Conservation (phyloP, 2,797 vertebrate genomes). For the Moxostoma hubbsi region DNA sequence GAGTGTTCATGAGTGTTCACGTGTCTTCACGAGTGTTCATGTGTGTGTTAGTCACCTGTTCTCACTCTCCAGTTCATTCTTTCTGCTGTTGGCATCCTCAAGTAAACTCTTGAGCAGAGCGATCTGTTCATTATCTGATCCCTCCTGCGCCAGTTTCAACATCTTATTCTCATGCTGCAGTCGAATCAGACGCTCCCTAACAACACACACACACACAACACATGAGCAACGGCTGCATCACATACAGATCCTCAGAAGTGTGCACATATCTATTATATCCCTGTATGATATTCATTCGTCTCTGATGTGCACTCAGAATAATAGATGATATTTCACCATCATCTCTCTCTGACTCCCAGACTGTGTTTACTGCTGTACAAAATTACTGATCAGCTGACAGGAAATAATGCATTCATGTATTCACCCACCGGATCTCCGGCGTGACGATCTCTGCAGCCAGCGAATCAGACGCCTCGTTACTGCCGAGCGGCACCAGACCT, state of each 20-base stretch:
- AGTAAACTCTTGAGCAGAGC: conserved; percentile 92
- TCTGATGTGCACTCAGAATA: too few species aligned
- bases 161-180: conserved; percentile 98
- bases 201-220: neutral
- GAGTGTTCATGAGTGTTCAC: neutral
- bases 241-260: too few species aligned
- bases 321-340: too few species aligned
- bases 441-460: conserved; percentile 95
- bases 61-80: conserved; percentile 95
- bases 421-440: conserved; percentile 90
- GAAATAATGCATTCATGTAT: too few species aligned
- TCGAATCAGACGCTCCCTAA: conserved; percentile 93
- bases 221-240: neutral
- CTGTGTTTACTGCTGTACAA: too few species aligned
- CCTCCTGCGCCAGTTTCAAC: conserved; percentile 95
- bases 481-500: conserved; percentile 87
- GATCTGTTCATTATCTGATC: conserved; percentile 96
- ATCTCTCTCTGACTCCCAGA: too few species aligned
- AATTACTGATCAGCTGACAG: too few species aligned
- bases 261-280: too few species aligned
- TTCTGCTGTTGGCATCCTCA: conserved; percentile 92
- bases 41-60: conserved; percentile 81
- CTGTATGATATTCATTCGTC: too few species aligned
- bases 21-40: neutral
- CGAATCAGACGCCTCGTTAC: conserved; percentile 89